Base-by-base conservation (phyloP, 2,113 vertebrate genomes). In the Nyctereutes procyonoides region DNA sequence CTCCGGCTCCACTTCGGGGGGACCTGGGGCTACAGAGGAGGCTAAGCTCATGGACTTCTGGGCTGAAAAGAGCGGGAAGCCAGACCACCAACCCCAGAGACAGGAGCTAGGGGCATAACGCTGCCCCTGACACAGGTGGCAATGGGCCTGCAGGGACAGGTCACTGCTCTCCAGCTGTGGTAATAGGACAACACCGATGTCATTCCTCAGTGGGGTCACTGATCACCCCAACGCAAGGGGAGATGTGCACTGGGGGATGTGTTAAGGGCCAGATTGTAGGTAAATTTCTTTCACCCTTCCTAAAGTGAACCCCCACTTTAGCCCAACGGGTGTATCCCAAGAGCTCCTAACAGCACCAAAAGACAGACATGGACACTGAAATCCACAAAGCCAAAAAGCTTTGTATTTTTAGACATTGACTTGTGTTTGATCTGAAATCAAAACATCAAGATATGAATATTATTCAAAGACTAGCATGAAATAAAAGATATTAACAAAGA, bases 31-130 rank as follows among this genome's bases (percentile, higher is more conserved):
- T n/a, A 0, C 5, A 1, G 14, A 56, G 16, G 80, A 92, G 43
- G 22, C 1, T 35, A 14, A 53, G 16, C 30, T 38, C 11, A 1
- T 28, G 26, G 58, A 26, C 63, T 56, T 63, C 56, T 2, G 17
- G 11, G 0, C 43, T 30, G 13, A 24, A 56, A 22, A 8, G 26
- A 11, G 35, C 1, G 5, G 1, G 0, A 2, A 8, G 3, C 3
- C 24, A 14, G 16, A 38, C 60, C 60, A 19, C 32, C 13, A 11
- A 22, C 60, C 3, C 13, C 22, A 24, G 38, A 53, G 82, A 38
- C 9, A 1, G 53, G 24, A 10, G 67, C 1, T 82, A n/a, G 62
- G 20, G n/a, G 24, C 16, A 38, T 3, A 20, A 20, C 13, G 15
- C 32, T 9, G 0, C 16, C 28, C 2, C 3, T 4, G 43, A 32